These are phyloP conservation scores for Vespertilio murinus DNA, from an alignment of 2,797 vertebrate species.

Conservation along the genomic window DNA sequence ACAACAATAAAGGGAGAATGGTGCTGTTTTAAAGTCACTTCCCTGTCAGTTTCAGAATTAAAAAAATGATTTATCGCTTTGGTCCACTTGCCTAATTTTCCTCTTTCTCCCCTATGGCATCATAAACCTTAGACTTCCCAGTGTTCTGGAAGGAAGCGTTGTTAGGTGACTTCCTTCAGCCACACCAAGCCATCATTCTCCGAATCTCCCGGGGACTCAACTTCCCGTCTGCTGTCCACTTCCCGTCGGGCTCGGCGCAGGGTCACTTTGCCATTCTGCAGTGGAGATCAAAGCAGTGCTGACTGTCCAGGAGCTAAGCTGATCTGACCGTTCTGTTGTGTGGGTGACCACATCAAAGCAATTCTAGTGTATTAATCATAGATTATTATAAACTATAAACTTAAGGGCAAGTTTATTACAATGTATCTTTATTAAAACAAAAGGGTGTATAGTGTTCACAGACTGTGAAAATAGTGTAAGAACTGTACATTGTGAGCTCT, in stretches of 20 bases:
- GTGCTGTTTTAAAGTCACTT: constrained; percentile 71
- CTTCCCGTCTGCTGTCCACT: neutral
- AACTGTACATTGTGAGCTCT: constrained; percentile 89
- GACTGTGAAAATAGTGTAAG: constrained; percentile 91
- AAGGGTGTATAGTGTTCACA: constrained; percentile 91
- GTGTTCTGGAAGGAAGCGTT: constrained; percentile 38
- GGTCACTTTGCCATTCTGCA: constrained; percentile 4
- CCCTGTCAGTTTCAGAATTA: constrained; percentile 37
- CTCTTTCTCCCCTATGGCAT: neutral
- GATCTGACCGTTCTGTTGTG: constrained; percentile 74
- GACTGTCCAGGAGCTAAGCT: constrained; percentile 80
- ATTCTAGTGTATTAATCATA: constrained; percentile 88
- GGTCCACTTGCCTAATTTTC: constrained; percentile 37
- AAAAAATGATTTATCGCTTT: constrained; percentile 29
- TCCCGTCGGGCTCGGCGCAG: neutral
- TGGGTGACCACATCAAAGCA: constrained; percentile 85
- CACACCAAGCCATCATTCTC: neutral
- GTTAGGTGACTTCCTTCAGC: neutral
- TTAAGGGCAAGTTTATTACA: constrained; percentile 90
- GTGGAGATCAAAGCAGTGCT: constrained; percentile 73
- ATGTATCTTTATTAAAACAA: constrained; percentile 89
- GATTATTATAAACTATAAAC: constrained; percentile 87
- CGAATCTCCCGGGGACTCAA: neutral
- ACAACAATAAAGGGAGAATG: constrained; percentile 59
- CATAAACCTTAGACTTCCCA: constrained; percentile 32